Percentiles rank a stretch among this genome's conserved stretches.
These are phyloP conservation scores for Drosophila parthenogenetica DNA, from an alignment of 2,888 invertebrate genomes.

Conservation along the genomic window DNA sequence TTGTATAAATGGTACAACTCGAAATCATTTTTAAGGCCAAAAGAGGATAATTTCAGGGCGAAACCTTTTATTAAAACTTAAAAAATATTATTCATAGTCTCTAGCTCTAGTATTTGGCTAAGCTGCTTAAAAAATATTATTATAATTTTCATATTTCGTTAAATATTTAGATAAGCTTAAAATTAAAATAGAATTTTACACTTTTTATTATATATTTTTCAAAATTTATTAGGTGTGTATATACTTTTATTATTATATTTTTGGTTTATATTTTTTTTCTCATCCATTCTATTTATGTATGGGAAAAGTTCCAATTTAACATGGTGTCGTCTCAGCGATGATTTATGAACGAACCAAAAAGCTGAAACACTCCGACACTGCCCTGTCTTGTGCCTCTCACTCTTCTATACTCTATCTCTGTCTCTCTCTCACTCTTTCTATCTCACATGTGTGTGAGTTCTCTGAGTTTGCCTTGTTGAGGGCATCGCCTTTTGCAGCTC, in stretches of 20 bases:
- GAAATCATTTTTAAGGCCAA: no score
- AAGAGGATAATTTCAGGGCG: no score
- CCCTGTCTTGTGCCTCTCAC: slow-evolving; percentile 41
- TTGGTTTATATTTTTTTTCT: slow-evolving; percentile 43
- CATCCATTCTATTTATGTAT: slow-evolving; percentile 72
- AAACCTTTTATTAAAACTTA: no score
- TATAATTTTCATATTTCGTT: no score
- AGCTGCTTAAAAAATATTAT: no score
- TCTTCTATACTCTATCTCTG: background rate
- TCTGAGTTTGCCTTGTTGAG: slow-evolving; percentile 50
- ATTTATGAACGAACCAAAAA: slow-evolving; percentile 75
- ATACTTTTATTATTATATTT: slow-evolving; percentile 14
- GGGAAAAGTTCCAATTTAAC: slow-evolving; percentile 83
- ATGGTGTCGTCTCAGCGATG: slow-evolving; percentile 81
- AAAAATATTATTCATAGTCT: no score
- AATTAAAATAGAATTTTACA: background rate
- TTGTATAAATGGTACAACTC: no score
- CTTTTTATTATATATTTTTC: background rate
- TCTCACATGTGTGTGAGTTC: slow-evolving; percentile 37
- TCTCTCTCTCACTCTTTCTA: slow-evolving; percentile 15
- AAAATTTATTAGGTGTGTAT: slow-evolving; percentile 9
- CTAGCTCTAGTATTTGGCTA: no score
- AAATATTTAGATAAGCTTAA: no score
- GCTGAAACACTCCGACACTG: slow-evolving; percentile 61
- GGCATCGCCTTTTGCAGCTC: slow-evolving; percentile 58